phyloP scores from a whole-genome alignment of 1,140 invertebrate species.

The Rhynchophorus ferrugineus region DNA sequence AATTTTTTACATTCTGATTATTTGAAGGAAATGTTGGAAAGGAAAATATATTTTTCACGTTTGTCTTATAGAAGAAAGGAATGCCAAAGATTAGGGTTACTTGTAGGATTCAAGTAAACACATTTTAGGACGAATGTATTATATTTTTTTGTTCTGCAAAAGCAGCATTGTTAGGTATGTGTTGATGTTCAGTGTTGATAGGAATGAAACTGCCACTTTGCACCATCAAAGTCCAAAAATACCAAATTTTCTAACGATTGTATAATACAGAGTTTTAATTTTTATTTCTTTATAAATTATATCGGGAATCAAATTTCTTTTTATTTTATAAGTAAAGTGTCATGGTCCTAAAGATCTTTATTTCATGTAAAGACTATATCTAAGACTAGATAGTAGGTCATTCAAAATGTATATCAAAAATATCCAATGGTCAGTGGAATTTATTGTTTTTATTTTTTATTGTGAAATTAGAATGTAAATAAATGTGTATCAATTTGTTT shows the following conservation, averaged over 20 bases:
- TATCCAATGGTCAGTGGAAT: slow-evolving; percentile 5
- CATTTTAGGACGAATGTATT: not conserved
- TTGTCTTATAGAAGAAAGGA: not conserved
- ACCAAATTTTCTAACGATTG: not conserved
- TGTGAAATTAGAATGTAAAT: slow-evolving; percentile 2
- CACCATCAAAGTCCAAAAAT: not conserved
- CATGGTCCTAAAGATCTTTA: not conserved
- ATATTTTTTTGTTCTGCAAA: not conserved
- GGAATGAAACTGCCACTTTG: not conserved
- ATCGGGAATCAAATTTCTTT: not conserved
- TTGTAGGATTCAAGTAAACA: not conserved
- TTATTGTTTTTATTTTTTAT: slow-evolving; percentile 1
- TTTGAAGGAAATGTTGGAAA: not conserved
- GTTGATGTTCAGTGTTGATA: not conserved
- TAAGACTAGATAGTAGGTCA: slow-evolving; percentile 1
- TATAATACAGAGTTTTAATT: not conserved
- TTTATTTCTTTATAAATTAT: not conserved
- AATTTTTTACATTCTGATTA: not conserved
- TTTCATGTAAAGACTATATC: slow-evolving; percentile 3
- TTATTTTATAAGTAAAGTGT: not conserved
- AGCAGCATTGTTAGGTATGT: not conserved
- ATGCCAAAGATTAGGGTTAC: not conserved
- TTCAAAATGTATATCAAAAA: not conserved
- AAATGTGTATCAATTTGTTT: not conserved
- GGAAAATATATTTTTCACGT: not conserved